Percentiles rank a stretch among this genome's conserved stretches.
Evolutionary conservation across 2,888 invertebrate genomes (phyloP).

Genomic region (Arge pagana): DNA sequence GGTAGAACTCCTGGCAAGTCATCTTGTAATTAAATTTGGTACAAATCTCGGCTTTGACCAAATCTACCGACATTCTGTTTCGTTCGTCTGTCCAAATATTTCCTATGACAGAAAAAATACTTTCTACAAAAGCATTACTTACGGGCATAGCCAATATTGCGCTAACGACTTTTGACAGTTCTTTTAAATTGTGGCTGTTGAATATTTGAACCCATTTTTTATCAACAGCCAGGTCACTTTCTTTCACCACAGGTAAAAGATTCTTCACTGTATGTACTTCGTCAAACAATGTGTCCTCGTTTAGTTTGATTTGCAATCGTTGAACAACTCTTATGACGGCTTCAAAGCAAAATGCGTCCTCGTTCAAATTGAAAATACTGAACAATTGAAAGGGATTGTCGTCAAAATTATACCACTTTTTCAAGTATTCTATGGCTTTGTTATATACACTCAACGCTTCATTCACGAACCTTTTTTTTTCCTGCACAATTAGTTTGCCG

Average conservation of each 20-base stretch:
- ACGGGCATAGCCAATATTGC: constrained; percentile 9
- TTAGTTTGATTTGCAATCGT: constrained; percentile 3
- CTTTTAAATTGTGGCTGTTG: constrained; percentile 1
- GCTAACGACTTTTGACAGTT: constrained; percentile 4
- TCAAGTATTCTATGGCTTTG: constrained; percentile 7
- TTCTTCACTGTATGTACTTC: constrained; percentile 5
- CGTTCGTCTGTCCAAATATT: constrained; percentile 7
- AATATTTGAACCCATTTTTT: constrained; percentile 6
- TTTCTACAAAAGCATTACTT: constrained; percentile 3
- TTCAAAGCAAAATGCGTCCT: constrained; percentile 8
- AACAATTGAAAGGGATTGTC: constrained; percentile 6
- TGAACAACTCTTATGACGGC: constrained; percentile 1
- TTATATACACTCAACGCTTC: constrained; percentile 9
- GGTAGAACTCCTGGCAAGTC: constrained; percentile 9
- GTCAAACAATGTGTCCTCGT: constrained; percentile 9
- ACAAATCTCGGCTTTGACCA: constrained; percentile 9
- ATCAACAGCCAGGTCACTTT: constrained; percentile 4
- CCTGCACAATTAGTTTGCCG: constrained; percentile 8
- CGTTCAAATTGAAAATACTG: constrained; percentile 3
- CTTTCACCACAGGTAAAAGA: background rate
- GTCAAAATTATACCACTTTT: constrained; percentile 2
- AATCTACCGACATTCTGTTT: constrained; percentile 7
- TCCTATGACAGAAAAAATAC: background rate
- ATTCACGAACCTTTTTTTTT: background rate
- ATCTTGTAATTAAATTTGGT: constrained; percentile 9